Base-by-base conservation (phyloP, 92 coral and sea anemone genomes). In the Epizoanthus stellaris region DNA sequence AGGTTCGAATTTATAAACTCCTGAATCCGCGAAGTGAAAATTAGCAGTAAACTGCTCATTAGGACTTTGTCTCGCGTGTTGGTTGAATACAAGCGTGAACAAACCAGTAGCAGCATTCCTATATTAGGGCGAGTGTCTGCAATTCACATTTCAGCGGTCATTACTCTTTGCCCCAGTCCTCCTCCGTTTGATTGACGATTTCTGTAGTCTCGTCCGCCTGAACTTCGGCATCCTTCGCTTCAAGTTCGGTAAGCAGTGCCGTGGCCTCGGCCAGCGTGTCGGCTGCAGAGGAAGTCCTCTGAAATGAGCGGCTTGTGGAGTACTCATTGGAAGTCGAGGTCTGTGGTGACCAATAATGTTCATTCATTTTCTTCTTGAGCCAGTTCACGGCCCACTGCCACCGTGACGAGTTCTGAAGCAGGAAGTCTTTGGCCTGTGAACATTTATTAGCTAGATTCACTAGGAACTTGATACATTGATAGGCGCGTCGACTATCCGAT, bases 371-470 rank as follows among this genome's bases (percentile, higher is more conserved):
- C 62, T 90, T 90, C 81, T 94, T 94, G 12, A 94, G 93, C 98
- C 98, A 94, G 11, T 94, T 93, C 25, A 94, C 95, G 60, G 98
- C 98, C 98, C 98, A 94, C 65, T 94, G 98, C 98, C 98, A 94
- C 61, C 98, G 95, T 9, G 98, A 93, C 21, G 98, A 90, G 90
- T 94, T 94, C 80, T 94, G 98, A 65, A 94, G 92, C 38, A 94
- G 84, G 81, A 87, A 94, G 73, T 94, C 95, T 45, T 94, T 94
- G 16, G 98, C 98, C 53, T 87, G 89, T 36, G 93, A 91, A 82
- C 98, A 94, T 67, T 89, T 94, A 83, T 94, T 94, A 8, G 95
- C 98, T 9, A 94, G 91, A 45, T 94, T 93, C 42, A 94, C 98
- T 17, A 94, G 87, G 84, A 94, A 94, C 83, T 94, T 94, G 70